Base-by-base conservation (phyloP, 1,140 invertebrate species). In the Oedothorax gibbosus region DNA sequence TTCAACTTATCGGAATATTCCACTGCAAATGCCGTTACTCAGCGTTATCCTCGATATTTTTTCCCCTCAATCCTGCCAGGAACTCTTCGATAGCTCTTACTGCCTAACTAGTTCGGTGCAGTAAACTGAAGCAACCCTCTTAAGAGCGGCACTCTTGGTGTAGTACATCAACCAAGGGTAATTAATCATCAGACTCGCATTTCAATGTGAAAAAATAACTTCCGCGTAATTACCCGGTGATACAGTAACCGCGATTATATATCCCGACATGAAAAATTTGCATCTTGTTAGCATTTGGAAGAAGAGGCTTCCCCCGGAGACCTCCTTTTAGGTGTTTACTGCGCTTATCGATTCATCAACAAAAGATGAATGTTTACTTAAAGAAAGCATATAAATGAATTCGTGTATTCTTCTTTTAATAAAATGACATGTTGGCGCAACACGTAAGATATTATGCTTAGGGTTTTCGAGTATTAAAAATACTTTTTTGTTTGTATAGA, bases 281-380 rank as follows among this genome's bases (percentile, higher is more conserved):
- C 69, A 71, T 71, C 69, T 71, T 71, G 69, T 71, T 71, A 51
- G 54, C 54, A 53, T 53, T 53, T 20, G 7, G n/a, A n/a, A n/a
- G 69, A 51, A 18, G 11, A 49, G 51, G 12, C 35, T 15, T 21
- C 51, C 65, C 49, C 14, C n/a, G 35, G n/a, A 69, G 68, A 69
- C 69, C 69, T 71, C 69, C 69, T 53, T 18, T 71, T 71, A 53
- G 15, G 54, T 71, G 69, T 71, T 18, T 9, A 53, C 50, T 53
- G n/a, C n/a, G 69, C 50, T 53, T 15, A 51, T 18, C 21, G n/a
- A 11, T 14, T n/a, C 15, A 15, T 71, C 69, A 18, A 71, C 69
- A 49, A 10, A n/a, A 20, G 69, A 71, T 71, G 51, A 71, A 71
- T 71, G 69, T 71, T 49, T 71, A 71, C 69, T 71, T 71, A 49